These are phyloP conservation scores for Galago senegalensis DNA, from an alignment of 2,797 vertebrate species.

Conservation along the genomic window DNA sequence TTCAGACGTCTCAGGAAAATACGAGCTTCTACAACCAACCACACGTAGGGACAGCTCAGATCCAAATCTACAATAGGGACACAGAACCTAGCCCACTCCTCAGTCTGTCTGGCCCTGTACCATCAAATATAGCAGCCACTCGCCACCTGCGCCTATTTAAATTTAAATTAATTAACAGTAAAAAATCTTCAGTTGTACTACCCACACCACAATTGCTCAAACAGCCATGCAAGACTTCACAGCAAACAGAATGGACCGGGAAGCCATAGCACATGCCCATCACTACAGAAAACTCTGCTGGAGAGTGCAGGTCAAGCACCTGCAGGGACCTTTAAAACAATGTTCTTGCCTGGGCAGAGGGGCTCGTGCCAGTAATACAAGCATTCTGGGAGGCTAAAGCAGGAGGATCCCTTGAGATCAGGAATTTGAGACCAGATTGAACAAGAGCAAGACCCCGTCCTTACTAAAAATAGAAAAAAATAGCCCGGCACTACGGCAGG, in stretches of 20 bases:
- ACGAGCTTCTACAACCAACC: not conserved
- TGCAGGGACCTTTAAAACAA: not conserved
- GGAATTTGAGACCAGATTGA: no score
- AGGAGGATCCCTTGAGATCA: no score
- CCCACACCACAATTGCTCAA: not conserved
- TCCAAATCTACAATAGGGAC: not conserved
- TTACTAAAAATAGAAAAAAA: no score
- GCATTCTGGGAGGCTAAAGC: no score
- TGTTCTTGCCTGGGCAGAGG: no score
- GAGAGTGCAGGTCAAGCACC: not conserved
- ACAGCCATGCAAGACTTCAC: not conserved
- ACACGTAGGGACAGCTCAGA: not conserved
- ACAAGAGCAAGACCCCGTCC: no score
- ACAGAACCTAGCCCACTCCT: not conserved
- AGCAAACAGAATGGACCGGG: not conserved
- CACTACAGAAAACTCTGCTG: not conserved
- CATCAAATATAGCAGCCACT: not conserved
- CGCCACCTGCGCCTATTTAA: not conserved
- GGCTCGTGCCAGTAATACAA: no score
- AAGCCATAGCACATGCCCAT: not conserved
- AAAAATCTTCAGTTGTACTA: not conserved
- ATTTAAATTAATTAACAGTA: not conserved
- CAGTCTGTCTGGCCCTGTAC: not conserved
- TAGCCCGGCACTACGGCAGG: no score
- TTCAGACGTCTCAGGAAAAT: not conserved